Percentiles rank a stretch among this genome's conserved stretches.
Conservation (phyloP, 2,888 invertebrate species). For the Lissonota sp. region DNA sequence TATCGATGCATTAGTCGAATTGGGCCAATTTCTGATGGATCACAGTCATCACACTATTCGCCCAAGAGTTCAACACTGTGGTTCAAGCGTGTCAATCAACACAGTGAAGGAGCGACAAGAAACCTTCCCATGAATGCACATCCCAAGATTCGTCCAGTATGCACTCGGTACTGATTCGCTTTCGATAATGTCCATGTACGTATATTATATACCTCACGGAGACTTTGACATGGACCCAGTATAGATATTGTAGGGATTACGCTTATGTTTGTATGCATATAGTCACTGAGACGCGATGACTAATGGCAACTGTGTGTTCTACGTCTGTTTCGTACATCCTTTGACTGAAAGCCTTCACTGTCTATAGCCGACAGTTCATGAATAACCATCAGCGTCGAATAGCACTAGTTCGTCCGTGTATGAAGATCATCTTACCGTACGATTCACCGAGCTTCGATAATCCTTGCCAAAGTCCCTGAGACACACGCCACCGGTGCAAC, state of each 20-base stretch:
- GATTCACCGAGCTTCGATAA: slow-evolving; percentile 42
- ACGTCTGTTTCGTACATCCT: slow-evolving; percentile 14
- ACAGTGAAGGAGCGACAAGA: background rate
- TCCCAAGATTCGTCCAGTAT: slow-evolving; percentile 49
- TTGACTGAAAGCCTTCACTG: slow-evolving; percentile 18
- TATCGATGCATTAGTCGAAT: slow-evolving; percentile 46
- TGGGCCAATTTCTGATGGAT: slow-evolving; percentile 52
- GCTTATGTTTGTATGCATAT: slow-evolving; percentile 31
- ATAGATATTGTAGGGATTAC: slow-evolving; percentile 17
- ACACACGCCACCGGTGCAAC: background rate
- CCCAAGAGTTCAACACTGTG: slow-evolving; percentile 47
- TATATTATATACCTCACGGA: slow-evolving; percentile 1
- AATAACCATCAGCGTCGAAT: slow-evolving; percentile 63
- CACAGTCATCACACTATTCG: slow-evolving; percentile 53
- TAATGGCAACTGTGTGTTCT: slow-evolving; percentile 57
- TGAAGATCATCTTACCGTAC: slow-evolving; percentile 63
- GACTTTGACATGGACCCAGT: background rate
- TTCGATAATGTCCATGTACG: background rate
- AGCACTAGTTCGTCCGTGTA: slow-evolving; percentile 51
- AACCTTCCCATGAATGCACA: background rate
- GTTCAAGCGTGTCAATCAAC: slow-evolving; percentile 42
- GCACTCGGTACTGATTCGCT: slow-evolving; percentile 7
- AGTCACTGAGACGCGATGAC: slow-evolving; percentile 45
- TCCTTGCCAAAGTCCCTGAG: background rate
- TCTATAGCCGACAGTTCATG: slow-evolving; percentile 51